A percentile compares a stretch with the other conserved stretches of the same genome.
Conservation (phyloP, 1,140 invertebrate species). For the Euwallacea fornicatus region DNA sequence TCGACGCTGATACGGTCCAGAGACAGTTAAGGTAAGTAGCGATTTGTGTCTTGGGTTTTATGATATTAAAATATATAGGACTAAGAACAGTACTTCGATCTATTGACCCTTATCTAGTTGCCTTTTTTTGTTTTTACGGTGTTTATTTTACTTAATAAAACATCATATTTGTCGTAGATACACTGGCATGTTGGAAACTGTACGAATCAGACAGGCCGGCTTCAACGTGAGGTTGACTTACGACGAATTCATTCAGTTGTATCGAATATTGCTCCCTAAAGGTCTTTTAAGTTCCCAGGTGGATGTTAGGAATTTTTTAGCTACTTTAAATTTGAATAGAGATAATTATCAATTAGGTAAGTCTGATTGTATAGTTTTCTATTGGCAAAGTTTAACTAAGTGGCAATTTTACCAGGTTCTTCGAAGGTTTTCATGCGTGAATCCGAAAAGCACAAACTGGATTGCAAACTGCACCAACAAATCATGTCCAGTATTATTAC, state of each 20-base stretch:
- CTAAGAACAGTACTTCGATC: too few relatives aligned
- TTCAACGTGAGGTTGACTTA: conserved; percentile 93
- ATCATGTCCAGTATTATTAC: conserved; percentile 90
- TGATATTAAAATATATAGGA: too few relatives aligned
- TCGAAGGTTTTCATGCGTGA: conserved; percentile 93
- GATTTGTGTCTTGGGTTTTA: too few relatives aligned
- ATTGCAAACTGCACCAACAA: conserved; percentile 88
- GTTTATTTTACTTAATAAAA: too few relatives aligned
- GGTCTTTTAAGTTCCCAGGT: conserved; percentile 77
- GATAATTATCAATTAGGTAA: conserved; percentile 89
- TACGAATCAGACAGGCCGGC: conserved; percentile 91
- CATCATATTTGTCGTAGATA: conserved; percentile 57
- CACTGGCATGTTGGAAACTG: conserved; percentile 96
- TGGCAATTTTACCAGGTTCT: conserved; percentile 39
- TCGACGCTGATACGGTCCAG: conserved; percentile 94
- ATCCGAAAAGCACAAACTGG: conserved; percentile 90
- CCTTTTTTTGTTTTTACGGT: too few relatives aligned
- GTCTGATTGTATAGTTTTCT: not conserved
- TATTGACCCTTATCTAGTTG: too few relatives aligned
- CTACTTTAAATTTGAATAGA: conserved; percentile 76
- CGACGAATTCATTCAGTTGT: conserved; percentile 92
- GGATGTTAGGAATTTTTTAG: conserved; percentile 80
- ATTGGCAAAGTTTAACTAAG: too few relatives aligned
- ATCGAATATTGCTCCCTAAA: conserved; percentile 87
- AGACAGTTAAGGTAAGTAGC: conserved; percentile 61